A percentile compares a stretch with the other conserved stretches of the same genome.
Conservation (phyloP, 1,140 invertebrate genomes). For the Manduca sexta region DNA sequence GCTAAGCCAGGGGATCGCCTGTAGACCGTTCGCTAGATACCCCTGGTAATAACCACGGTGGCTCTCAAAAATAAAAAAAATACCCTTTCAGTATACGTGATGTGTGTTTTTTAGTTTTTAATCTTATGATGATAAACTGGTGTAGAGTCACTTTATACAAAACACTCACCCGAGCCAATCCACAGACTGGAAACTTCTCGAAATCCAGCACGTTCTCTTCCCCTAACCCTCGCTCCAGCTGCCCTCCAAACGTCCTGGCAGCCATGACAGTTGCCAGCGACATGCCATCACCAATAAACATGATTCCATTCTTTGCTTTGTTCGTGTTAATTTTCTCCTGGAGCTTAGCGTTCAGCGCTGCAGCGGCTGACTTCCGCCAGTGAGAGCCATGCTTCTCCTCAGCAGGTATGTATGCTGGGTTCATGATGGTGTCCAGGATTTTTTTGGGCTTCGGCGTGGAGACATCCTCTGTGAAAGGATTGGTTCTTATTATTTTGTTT, state of each 20-base stretch:
- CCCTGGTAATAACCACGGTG: too few species aligned
- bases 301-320: slow-evolving; percentile 79
- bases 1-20: too few species aligned
- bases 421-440: slow-evolving; percentile 54
- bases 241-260: slow-evolving; percentile 79
- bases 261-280: slow-evolving; percentile 83
- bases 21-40: too few species aligned
- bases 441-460: slow-evolving; percentile 48
- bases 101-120: too few species aligned
- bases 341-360: slow-evolving; percentile 42
- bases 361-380: slow-evolving; percentile 45
- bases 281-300: slow-evolving; percentile 90
- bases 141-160: too few species aligned
- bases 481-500: too few species aligned
- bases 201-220: slow-evolving; percentile 82
- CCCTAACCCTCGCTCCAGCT: slow-evolving; percentile 74
- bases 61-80: too few species aligned
- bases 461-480: slow-evolving; percentile 35
- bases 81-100: too few species aligned
- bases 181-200: slow-evolving; percentile 84
- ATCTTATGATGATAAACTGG: too few species aligned
- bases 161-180: slow-evolving; percentile 76
- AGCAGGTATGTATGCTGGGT: slow-evolving; percentile 42
- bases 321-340: slow-evolving; percentile 48
- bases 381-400: slow-evolving; percentile 54